These are phyloP conservation scores for Centrocercus urophasianus DNA, from an alignment of 2,113 vertebrate genomes.

Conservation along the genomic window DNA sequence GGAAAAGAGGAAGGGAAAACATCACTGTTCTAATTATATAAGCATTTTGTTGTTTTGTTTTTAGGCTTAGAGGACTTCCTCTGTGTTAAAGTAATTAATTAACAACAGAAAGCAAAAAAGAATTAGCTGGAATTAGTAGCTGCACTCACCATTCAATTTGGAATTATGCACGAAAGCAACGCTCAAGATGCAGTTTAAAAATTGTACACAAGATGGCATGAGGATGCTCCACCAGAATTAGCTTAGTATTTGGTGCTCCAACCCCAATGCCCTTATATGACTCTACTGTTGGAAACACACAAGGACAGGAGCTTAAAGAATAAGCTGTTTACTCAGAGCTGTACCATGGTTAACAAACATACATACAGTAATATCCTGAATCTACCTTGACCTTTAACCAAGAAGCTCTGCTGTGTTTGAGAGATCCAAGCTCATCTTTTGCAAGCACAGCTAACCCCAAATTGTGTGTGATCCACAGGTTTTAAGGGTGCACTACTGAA, in stretches of 20 bases:
- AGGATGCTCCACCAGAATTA: slow-evolving; percentile 72
- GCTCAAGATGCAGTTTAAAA: slow-evolving; percentile 63
- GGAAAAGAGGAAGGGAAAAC: neutral
- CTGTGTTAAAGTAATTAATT: slow-evolving; percentile 37
- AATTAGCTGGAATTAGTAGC: slow-evolving; percentile 37
- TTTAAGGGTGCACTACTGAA: neutral
- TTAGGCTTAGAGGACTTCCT: slow-evolving; percentile 20
- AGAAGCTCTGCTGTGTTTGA: slow-evolving; percentile 38
- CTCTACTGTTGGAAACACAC: slow-evolving; percentile 39
- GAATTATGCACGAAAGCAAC: neutral
- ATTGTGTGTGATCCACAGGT: neutral
- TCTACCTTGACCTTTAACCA: slow-evolving; percentile 66
- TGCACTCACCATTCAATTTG: slow-evolving; percentile 3
- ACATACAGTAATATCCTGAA: slow-evolving; percentile 48
- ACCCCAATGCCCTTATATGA: slow-evolving; percentile 56
- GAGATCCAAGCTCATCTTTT: slow-evolving; percentile 19
- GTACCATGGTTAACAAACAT: slow-evolving; percentile 55
- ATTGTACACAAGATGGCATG: slow-evolving; percentile 76
- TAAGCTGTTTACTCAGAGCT: slow-evolving; percentile 71
- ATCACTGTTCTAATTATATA: neutral
- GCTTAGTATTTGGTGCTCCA: slow-evolving; percentile 48
- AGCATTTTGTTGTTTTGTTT: neutral
- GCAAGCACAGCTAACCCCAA: slow-evolving; percentile 18
- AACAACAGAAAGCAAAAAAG: slow-evolving; percentile 26
- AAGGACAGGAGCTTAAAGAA: slow-evolving; percentile 67